Percentiles rank a stretch among this genome's conserved stretches.
Evolutionary conservation across 2,888 invertebrate species (phyloP).

Genomic region (Himalopsyche kuldschensis): DNA sequence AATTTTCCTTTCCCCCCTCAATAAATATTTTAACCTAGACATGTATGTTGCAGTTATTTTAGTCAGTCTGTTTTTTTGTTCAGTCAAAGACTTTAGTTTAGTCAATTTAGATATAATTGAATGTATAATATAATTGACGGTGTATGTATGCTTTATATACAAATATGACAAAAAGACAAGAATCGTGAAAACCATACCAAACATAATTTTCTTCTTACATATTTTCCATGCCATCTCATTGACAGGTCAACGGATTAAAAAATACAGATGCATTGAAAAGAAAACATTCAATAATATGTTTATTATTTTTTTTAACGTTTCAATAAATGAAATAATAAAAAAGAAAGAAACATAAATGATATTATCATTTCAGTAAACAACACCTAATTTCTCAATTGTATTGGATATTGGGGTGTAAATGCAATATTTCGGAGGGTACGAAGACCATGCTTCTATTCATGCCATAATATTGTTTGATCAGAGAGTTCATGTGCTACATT

Average conservation of each 20-base stretch:
- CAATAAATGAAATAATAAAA: background rate
- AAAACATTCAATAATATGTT: background rate
- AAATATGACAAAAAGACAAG: no score
- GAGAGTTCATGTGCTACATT: background rate
- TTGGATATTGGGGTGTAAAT: background rate
- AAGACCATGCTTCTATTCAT: background rate
- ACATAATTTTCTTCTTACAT: background rate
- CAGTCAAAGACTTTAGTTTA: no score
- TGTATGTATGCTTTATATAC: no score
- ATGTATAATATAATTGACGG: no score
- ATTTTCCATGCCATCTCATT: background rate
- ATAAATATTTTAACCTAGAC: no score
- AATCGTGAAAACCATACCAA: background rate
- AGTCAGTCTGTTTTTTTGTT: no score
- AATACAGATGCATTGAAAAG: background rate
- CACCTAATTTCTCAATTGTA: background rate
- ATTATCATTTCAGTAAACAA: background rate
- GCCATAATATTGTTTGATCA: background rate
- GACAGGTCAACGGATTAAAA: background rate
- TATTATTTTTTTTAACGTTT: background rate
- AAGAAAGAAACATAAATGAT: background rate
- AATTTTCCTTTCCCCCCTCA: no score
- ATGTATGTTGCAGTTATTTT: no score
- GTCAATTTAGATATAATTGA: no score
- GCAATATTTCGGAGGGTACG: background rate